Evolutionary conservation across 2,888 invertebrate genomes (phyloP), one percentile per base, ranked within the genome.

Genomic region (Noctua janthe): DNA sequence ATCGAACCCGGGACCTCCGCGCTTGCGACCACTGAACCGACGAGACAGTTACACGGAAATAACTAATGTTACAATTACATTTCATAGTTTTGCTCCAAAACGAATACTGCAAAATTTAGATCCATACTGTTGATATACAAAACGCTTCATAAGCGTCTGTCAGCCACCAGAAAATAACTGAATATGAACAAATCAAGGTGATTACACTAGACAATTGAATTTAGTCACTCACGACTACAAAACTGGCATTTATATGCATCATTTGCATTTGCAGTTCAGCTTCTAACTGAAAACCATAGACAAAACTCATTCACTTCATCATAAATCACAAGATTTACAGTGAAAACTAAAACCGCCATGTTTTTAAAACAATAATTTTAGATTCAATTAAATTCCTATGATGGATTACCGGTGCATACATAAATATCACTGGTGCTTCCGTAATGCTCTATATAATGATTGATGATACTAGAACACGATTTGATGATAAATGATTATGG

Each of bases 371-470:
- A 92, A 93, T 92, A 79, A 92, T 89, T 90, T 87, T 83, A 91
- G 80, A 92, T 93, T 93, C 90, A 93, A 94, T 94, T 93, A 93
- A 93, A 93, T 88, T 82, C 78, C n/a, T 86, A 89, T 93, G 94
- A 94, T 94, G 87, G 90, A 94, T 94, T 87, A 86, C 85, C 74
- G 78, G 49, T 47, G 69, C 17, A 17, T 69, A 0, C 69, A 49
- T 78, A 77, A 81, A 88, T 88, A 84, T 87, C 77, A 64, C 47
- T 51, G 56, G 54, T 77, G 95, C 95, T 95, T 94, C 95, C 93
- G 95, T 94, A 92, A 91, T 94, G 95, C 94, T 95, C 96, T 87
- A 95, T 85, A 91, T 94, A 90, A 86, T 95, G 95, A 95, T 95
- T 94, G 90, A 96, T 96, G 93, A 92, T 90, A 66, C 82, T 76